Evolutionary conservation across 1,140 invertebrate genomes (phyloP).

Genomic region (Pantala flavescens): DNA sequence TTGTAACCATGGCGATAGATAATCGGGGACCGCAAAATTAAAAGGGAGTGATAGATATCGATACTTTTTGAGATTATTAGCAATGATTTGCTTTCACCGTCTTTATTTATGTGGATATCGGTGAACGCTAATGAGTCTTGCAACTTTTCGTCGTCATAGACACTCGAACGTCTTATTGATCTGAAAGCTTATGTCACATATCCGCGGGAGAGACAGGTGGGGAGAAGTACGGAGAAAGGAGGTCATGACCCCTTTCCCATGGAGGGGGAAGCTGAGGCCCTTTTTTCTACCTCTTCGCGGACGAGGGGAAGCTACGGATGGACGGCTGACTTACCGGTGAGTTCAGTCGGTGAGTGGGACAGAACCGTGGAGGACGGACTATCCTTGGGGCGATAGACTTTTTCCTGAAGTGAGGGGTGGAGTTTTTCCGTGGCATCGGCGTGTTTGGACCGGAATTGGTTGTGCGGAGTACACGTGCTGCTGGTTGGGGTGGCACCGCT

Average conservation of each 20-base stretch:
- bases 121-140: too few species aligned
- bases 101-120: too few species aligned
- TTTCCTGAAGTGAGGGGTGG: neutral
- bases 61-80: too few species aligned
- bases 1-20: too few species aligned
- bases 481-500: too few species aligned
- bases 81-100: too few species aligned
- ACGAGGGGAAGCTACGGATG: neutral
- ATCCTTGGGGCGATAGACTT: neutral
- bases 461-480: too few species aligned
- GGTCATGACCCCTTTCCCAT: neutral
- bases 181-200: too few species aligned
- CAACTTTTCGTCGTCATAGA: too few species aligned
- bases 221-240: neutral
- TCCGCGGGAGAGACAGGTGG: neutral
- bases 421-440: constrained; percentile 2
- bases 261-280: neutral
- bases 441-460: neutral
- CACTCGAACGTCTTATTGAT: too few species aligned
- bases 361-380: neutral
- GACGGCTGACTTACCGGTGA: neutral
- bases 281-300: neutral
- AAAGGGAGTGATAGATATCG: too few species aligned
- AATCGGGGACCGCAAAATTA: too few species aligned
- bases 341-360: neutral